phyloP scores from a whole-genome alignment of 2,888 invertebrate species.

The Glyphotaelius pellucidus region DNA sequence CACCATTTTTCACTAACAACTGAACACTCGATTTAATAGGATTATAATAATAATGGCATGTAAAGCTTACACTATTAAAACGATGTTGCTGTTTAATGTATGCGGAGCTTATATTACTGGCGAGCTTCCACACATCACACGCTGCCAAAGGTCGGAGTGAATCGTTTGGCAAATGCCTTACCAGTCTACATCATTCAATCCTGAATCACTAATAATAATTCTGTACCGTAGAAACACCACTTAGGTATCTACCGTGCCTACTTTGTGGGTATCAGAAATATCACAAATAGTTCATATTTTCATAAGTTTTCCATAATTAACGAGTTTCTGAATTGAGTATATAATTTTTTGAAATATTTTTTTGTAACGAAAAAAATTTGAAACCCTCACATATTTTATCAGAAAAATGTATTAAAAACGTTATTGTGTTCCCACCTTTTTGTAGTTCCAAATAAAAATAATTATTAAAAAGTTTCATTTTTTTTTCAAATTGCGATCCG shows the following conservation, averaged over 20 bases:
- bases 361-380: too few relatives aligned
- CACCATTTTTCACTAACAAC: background rate
- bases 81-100: background rate
- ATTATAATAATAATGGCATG: background rate
- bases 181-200: background rate
- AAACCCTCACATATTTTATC: too few relatives aligned
- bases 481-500: too few relatives aligned
- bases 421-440: too few relatives aligned
- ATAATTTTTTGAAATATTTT: too few relatives aligned
- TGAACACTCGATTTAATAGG: background rate
- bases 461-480: too few relatives aligned
- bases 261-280: too few relatives aligned
- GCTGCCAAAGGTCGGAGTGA: conserved; percentile 12
- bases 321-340: too few relatives aligned
- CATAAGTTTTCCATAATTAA: too few relatives aligned
- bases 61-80: background rate
- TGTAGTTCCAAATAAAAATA: too few relatives aligned
- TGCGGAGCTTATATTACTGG: background rate
- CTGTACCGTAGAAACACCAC: background rate
- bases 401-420: too few relatives aligned
- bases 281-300: too few relatives aligned
- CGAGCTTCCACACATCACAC: background rate
- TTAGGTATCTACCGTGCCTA: background rate
- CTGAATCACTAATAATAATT: background rate
- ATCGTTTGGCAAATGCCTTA: background rate